Evolutionary conservation across 2,113 vertebrate genomes (phyloP), one percentile per base, ranked within the genome.

Genomic region (Eptatretus burgeri): DNA sequence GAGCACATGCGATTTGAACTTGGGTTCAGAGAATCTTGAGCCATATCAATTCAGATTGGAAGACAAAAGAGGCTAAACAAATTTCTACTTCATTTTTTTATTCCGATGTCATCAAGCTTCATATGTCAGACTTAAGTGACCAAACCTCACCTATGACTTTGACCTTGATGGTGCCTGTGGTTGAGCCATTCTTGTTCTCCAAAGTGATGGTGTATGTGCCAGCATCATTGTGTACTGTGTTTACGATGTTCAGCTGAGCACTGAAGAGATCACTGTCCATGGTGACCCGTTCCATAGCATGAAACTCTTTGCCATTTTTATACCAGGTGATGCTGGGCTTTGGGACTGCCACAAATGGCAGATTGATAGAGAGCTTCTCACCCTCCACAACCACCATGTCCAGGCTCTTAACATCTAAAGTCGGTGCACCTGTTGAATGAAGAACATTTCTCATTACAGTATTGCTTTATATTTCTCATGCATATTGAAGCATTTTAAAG

Each of bases 311-410:
- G 5, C 80, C 77, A 65, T 81, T 82, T 74, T 91, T 95, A 71
- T 83, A 81, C 86, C 89, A 98, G 50, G 76, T 73, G 74, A 87
- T 77, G 20, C 77, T 81, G 68, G 91, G 91, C 2, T 77, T 77
- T 53, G 91, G 91, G 66, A 95, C 87, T 18, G 81, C 86, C 73
- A 74, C 79, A 73, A 89, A 98, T 64, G 86, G 84, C 68, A 89
- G 60, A 51, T 80, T 79, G 56, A 98, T 76, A 68, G 75, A 78
- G 72, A 98, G 70, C 71, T 89, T 94, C 74, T 91, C 83, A 18
- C 84, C 89, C 72, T 91, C 87, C 62, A 94, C 74, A 67, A 94
- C 78, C 51, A 89, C 66, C 69, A 94, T 72, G 51, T 98, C 87
- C 64, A 81, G 76, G 12, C 80, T 79, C 67, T 83, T 73, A 64